phyloP scores from a whole-genome alignment of 2,113 vertebrate species.

The Pao palembangensis region DNA sequence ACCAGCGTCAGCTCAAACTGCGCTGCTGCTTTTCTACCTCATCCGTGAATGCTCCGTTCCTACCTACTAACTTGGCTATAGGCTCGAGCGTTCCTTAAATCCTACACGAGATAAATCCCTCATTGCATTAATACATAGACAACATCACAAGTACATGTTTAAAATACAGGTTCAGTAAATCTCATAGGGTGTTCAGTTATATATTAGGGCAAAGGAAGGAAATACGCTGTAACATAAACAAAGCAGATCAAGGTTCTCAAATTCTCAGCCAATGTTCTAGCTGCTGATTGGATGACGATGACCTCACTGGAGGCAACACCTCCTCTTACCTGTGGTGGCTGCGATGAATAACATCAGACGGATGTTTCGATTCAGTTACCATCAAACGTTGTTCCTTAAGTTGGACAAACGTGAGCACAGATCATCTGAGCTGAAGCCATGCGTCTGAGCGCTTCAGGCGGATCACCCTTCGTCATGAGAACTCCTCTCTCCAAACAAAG shows the following conservation, averaged over 20 bases:
- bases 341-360: slow-evolving; percentile 25
- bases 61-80: slow-evolving; percentile 12
- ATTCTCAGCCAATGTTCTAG: slow-evolving; percentile 11
- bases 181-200: slow-evolving; percentile 45
- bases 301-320: slow-evolving; percentile 47
- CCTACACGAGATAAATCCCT: slow-evolving; percentile 48
- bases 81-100: slow-evolving; percentile 22
- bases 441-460: too few species aligned
- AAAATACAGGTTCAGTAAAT: slow-evolving; percentile 63
- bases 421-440: too few species aligned
- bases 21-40: slow-evolving; percentile 45
- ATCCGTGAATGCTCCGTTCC: slow-evolving; percentile 20
- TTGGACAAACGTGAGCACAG: not conserved
- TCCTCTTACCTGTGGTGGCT: slow-evolving; percentile 30
- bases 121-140: slow-evolving; percentile 60
- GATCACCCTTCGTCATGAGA: too few species aligned
- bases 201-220: slow-evolving; percentile 43
- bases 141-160: slow-evolving; percentile 55
- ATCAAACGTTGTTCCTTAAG: slow-evolving; percentile 20
- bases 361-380: not conserved
- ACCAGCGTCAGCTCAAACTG: slow-evolving; percentile 58
- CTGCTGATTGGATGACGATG: slow-evolving; percentile 30
- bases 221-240: slow-evolving; percentile 24
- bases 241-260: slow-evolving; percentile 39
- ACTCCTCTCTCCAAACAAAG: slow-evolving; percentile 34